Conservation (phyloP, 2,113 vertebrate genomes). For the Marcusenius ussheri region DNA sequence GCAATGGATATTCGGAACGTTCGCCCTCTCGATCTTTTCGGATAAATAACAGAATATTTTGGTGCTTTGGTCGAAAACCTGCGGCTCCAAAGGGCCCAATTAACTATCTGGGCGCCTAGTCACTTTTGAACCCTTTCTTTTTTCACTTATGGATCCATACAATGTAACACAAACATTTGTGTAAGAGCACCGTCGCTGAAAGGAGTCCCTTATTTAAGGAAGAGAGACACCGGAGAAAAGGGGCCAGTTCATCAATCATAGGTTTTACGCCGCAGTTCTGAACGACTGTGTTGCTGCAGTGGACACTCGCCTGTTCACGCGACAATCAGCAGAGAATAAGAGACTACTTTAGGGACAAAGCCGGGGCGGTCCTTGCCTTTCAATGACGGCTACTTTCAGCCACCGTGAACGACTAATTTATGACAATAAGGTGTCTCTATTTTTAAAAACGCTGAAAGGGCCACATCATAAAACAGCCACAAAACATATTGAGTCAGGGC, state of each 20-base stretch:
- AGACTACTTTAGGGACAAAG: constrained; percentile 29
- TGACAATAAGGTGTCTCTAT: constrained; percentile 31
- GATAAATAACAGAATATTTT: constrained; percentile 21
- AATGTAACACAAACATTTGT: constrained; percentile 40
- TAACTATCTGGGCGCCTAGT: constrained; percentile 33
- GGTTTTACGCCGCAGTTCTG: constrained; percentile 25
- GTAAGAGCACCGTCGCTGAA: constrained; percentile 38
- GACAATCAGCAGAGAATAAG: constrained; percentile 34
- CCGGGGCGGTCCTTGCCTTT: constrained; percentile 27
- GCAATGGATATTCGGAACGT: constrained; percentile 7
- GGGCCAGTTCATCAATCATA: constrained; percentile 44
- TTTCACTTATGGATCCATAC: constrained; percentile 26
- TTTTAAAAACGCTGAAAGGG: constrained; percentile 19
- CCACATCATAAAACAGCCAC: constrained; percentile 14
- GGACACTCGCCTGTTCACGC: constrained; percentile 36
- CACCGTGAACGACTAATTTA: constrained; percentile 25
- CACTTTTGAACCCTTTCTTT: constrained; percentile 24
- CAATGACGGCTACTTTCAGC: constrained; percentile 26
- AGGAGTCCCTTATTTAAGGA: constrained; percentile 34
- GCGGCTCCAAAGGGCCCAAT: constrained; percentile 24
- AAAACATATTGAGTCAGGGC: constrained; percentile 20
- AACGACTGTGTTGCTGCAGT: constrained; percentile 27
- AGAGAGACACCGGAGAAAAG: constrained; percentile 29
- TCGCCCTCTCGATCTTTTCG: neutral
- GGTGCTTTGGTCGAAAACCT: constrained; percentile 16